Evolutionary conservation across 2,797 vertebrate genomes (phyloP).

Genomic region (Gephyroberyx darwinii): DNA sequence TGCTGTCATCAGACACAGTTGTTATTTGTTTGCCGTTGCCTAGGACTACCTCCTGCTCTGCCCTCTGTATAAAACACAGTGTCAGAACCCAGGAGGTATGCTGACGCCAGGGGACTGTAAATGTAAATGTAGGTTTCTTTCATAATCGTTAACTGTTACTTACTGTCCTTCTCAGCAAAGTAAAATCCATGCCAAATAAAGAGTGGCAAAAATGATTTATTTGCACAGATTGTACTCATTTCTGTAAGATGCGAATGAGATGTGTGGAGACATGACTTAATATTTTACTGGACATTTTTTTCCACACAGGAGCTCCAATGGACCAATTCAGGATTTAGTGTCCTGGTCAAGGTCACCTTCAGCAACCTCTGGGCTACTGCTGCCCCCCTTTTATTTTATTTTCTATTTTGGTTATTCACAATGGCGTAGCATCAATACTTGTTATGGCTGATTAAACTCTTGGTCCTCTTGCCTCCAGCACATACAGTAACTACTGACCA

Average conservation of each 20-base stretch:
- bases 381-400: no score
- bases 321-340: no score
- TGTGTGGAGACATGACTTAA: neutral
- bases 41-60: neutral
- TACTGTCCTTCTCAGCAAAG: constrained; percentile 20
- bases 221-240: neutral
- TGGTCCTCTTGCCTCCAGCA: constrained; percentile 10
- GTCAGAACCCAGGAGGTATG: constrained; percentile 1
- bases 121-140: neutral
- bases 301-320: no score
- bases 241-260: neutral
- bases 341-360: no score
- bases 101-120: neutral
- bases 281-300: no score
- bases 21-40: neutral
- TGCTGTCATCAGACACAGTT: no score
- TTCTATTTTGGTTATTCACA: neutral
- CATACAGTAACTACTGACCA: constrained; percentile 33
- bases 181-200: neutral
- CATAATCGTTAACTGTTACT: constrained; percentile 14
- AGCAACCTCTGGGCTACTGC: no score
- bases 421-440: neutral
- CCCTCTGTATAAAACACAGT: neutral
- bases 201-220: constrained; percentile 1
- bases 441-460: constrained; percentile 3